These are phyloP conservation scores for Acridotheres tristis DNA, from an alignment of 2,797 vertebrate genomes.

Conservation along the genomic window DNA sequence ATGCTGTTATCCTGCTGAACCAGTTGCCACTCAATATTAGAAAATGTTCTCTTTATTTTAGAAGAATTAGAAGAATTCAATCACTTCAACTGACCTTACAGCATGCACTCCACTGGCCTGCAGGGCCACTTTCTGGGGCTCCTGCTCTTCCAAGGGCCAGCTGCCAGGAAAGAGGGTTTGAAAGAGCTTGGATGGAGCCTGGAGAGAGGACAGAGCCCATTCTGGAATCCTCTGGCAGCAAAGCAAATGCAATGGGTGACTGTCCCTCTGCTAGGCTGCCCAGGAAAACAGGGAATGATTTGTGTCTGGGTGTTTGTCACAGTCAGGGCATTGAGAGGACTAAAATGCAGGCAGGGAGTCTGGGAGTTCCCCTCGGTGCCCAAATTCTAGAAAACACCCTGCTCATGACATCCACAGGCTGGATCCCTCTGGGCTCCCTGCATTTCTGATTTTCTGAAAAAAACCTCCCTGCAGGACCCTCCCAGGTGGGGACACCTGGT, in stretches of 20 bases:
- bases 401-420: not conserved
- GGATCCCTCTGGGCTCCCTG: not conserved
- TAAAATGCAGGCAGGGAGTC: not conserved
- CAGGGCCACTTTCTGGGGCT: slow-evolving; percentile 1
- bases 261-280: not conserved
- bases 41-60: slow-evolving; percentile 52
- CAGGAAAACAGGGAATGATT: not conserved
- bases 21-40: not conserved
- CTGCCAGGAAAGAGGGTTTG: slow-evolving; percentile 11
- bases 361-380: not conserved
- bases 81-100: not conserved
- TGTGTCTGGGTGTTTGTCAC: not conserved
- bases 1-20: not conserved
- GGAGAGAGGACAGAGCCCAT: not conserved
- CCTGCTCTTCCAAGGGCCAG: not conserved
- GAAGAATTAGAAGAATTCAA: not conserved
- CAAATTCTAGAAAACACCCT: not conserved
- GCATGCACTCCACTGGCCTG: not conserved
- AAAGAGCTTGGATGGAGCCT: not conserved
- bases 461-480: not conserved
- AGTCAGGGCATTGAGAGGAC: not conserved
- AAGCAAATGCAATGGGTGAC: not conserved
- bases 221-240: not conserved
- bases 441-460: not conserved
- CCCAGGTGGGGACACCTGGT: not conserved